A percentile compares a stretch with the other conserved stretches of the same genome.
These are phyloP conservation scores for Thamnophis sirtalis DNA, from an alignment of 2,113 vertebrate species.

Conservation along the genomic window DNA sequence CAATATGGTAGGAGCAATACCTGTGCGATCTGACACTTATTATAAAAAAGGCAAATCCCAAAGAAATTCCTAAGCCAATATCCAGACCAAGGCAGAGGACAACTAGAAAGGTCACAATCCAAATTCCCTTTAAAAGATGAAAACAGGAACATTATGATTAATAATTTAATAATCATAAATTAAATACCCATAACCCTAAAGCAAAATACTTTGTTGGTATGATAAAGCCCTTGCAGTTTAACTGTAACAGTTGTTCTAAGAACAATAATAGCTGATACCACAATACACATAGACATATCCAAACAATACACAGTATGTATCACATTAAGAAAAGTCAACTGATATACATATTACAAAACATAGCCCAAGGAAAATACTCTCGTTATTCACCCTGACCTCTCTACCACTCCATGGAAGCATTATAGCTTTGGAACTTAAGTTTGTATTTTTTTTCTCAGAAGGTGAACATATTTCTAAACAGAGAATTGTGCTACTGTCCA, in stretches of 20 bases:
- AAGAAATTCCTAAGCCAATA: slow-evolving; percentile 38
- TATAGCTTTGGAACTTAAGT: not conserved
- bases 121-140: slow-evolving; percentile 52
- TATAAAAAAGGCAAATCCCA: slow-evolving; percentile 55
- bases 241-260: not conserved
- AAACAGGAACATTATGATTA: slow-evolving; percentile 8
- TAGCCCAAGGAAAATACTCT: not conserved
- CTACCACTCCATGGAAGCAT: not conserved
- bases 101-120: slow-evolving; percentile 58
- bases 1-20: slow-evolving; percentile 37
- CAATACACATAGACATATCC: not conserved
- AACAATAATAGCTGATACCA: not conserved
- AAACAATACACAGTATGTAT: not conserved
- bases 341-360: not conserved
- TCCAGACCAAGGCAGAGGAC: slow-evolving; percentile 61
- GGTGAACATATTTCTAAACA: not conserved
- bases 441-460: not conserved
- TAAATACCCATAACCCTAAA: not conserved
- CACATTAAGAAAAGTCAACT: not conserved
- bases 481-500: not conserved
- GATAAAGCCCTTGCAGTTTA: not conserved
- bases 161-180: not conserved
- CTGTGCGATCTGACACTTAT: slow-evolving; percentile 62
- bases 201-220: not conserved
- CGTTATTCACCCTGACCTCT: not conserved